Percentiles rank a stretch among this genome's conserved stretches.
Evolutionary conservation across 2,113 vertebrate species (phyloP).

Genomic region (Nyctibius bracteatus): DNA sequence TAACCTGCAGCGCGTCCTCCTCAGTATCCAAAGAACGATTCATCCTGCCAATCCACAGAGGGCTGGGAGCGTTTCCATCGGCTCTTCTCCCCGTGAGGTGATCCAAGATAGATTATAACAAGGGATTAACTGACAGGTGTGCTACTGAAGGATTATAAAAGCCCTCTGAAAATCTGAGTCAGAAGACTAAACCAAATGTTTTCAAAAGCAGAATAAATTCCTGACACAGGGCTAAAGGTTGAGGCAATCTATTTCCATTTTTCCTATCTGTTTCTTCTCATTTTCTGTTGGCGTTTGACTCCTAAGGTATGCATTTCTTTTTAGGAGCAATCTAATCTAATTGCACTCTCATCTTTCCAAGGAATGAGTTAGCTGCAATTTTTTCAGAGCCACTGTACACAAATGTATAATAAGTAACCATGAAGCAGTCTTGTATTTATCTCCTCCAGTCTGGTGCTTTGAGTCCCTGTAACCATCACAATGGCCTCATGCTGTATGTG

Average conservation of each 20-base stretch:
- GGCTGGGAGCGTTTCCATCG: neutral
- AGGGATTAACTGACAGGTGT: neutral
- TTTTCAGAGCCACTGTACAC: neutral
- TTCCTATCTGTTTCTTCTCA: neutral
- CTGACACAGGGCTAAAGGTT: neutral
- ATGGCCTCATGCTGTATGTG: neutral
- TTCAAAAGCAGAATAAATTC: conserved; percentile 6
- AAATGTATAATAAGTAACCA: neutral
- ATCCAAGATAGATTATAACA: neutral
- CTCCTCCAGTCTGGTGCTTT: neutral
- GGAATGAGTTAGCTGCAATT: neutral
- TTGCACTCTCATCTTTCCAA: neutral
- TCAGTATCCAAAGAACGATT: neutral
- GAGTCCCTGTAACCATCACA: neutral
- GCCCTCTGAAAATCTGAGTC: neutral
- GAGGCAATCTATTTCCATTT: conserved; percentile 2
- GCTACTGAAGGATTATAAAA: neutral
- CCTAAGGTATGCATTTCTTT: neutral
- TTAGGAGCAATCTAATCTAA: neutral
- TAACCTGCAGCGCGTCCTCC: neutral
- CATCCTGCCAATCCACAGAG: neutral
- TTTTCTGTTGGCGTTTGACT: neutral
- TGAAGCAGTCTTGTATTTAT: neutral
- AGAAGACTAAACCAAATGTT: conserved; percentile 8
- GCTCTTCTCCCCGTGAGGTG: neutral